phyloP scores from a whole-genome alignment of 2,888 invertebrate species.

The Caenorhabditis virilis region DNA sequence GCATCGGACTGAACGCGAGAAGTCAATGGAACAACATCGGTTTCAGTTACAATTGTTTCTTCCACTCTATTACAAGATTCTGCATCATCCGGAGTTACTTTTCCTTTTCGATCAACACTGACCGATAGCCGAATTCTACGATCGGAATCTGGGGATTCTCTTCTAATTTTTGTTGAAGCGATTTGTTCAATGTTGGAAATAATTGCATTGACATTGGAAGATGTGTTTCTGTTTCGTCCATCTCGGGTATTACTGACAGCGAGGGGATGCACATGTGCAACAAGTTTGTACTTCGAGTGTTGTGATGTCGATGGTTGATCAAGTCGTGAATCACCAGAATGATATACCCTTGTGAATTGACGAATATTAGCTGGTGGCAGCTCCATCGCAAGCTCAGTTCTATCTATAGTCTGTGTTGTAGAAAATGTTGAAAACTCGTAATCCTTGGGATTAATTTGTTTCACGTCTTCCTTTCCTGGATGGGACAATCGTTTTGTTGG shows the following conservation, averaged over 20 bases:
- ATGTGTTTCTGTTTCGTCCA: slow-evolving; percentile 9
- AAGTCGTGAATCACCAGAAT: slow-evolving; percentile 17
- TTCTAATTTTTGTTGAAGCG: slow-evolving; percentile 28
- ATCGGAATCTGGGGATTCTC: slow-evolving; percentile 37
- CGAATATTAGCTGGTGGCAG: slow-evolving; percentile 30
- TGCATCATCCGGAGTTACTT: slow-evolving; percentile 28
- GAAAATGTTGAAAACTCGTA: slow-evolving; percentile 17
- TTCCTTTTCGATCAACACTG: slow-evolving; percentile 39
- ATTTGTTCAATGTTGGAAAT: slow-evolving; percentile 29
- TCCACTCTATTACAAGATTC: slow-evolving; percentile 8
- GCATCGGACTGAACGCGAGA: too few relatives aligned
- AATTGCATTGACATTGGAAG: slow-evolving; percentile 34
- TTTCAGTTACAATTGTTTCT: neutral
- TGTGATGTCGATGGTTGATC: slow-evolving; percentile 11
- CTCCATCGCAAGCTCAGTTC: slow-evolving; percentile 23
- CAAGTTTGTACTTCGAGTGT: slow-evolving; percentile 19
- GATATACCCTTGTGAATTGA: slow-evolving; percentile 25
- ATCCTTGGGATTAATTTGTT: slow-evolving; percentile 27
- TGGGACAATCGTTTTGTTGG: slow-evolving; percentile 30
- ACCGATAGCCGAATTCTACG: slow-evolving; percentile 23
- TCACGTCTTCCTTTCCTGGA: slow-evolving; percentile 44
- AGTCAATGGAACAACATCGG: too few relatives aligned
- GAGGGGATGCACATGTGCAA: slow-evolving; percentile 26
- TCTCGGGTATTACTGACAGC: slow-evolving; percentile 11
- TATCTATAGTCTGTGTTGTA: slow-evolving; percentile 5